Base-by-base conservation (phyloP, 2,888 invertebrate species). In the Parnassius apollo region DNA sequence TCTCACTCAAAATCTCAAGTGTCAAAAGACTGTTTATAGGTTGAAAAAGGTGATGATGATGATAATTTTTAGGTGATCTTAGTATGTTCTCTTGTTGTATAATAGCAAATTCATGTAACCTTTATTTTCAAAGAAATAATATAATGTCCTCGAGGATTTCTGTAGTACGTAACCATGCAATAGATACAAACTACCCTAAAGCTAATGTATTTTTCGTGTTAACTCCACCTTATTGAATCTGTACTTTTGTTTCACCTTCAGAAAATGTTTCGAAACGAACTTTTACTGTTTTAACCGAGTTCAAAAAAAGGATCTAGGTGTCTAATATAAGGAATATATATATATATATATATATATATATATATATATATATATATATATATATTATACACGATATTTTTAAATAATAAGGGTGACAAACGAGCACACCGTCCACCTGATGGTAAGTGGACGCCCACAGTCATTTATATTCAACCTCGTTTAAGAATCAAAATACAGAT, bases 181-280 rank as follows among this genome's bases (percentile, higher is more conserved):
- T 42, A n/a, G 12, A 11, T 46, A 54, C n/a, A 59, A 44, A 12
- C 42, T 49, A 49, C 22, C 42, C 11, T 50, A 55, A 61, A 61
- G 60, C 60, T 61, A 61, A 61, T 61, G 60, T 55, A 55, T 4
- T 61, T 61, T 22, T 42, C 60, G 11, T 61, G 60, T 61, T 55
- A 44, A 61, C 22, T 25, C 10, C 12, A 9, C 49, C n/a, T 49
- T 35, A 22, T 50, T 18, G 50, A 50, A n/a, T 44, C 11, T 22
- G 25, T 22, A 55, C 25, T 35, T 35, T 35, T 49, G 35, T 59
- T 51, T 51, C 12, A 51, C 51, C 25, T 51, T 25, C 25, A 25
- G 10, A 25, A 51, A 51, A 51, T 51, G 25, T 51, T 51, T 51
- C 11, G 12, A 25, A 10, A 51, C 11, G 3, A 51, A 25, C 22